Base-by-base conservation (phyloP, 2,113 vertebrate species). In the Ifrita kowaldi region DNA sequence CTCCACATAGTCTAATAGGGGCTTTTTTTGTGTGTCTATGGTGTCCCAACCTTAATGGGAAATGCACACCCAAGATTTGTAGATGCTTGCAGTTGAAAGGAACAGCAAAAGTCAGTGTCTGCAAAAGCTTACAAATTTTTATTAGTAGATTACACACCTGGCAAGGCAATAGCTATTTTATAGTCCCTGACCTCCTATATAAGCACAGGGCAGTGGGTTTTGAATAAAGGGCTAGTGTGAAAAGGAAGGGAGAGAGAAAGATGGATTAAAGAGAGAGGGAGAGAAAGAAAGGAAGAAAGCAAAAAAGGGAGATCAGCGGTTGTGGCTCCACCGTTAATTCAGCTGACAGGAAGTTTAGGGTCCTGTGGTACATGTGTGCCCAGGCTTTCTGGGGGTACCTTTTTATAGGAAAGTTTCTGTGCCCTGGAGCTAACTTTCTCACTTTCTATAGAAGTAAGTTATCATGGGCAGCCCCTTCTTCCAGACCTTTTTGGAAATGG, bases 311-410 rank as follows among this genome's bases (percentile, higher is more conserved):
- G 9, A n/a, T n/a, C 24, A 67, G 9, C 5, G 1, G 15, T 44
- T 16, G 16, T 46, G 39, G 9, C 23, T 68, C 30, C 30, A n/a
- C 11, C 30, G 47, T 35, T 6, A 75, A 5, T 68, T 76, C n/a
- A 60, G 16, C 6, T 59, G 53, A 46, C 49, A 44, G n/a, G 21
- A 68, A 68, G 7, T 41, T 33, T 41, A 60, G 21, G 14, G 9
- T 83, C 11, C 17, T 1, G 0, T 13, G 46, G 6, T 6, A 10
- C 17, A 55, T 22, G 8, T 7, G 3, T 28, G 7, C 17, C 46
- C 12, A 26, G 20, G 14, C 9, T 55, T 68, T 55, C 39, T 47
- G 8, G 7, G 11, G 4, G 2, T 47, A 47, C 4, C 4, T 41
- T 68, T 68, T n/a, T 7, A 22, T 13, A 32, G n/a, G 9, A 62